A percentile compares a stretch with the other conserved stretches of the same genome.
Conservation (phyloP, 2,113 vertebrate species). For the Myiopsitta monachus region DNA sequence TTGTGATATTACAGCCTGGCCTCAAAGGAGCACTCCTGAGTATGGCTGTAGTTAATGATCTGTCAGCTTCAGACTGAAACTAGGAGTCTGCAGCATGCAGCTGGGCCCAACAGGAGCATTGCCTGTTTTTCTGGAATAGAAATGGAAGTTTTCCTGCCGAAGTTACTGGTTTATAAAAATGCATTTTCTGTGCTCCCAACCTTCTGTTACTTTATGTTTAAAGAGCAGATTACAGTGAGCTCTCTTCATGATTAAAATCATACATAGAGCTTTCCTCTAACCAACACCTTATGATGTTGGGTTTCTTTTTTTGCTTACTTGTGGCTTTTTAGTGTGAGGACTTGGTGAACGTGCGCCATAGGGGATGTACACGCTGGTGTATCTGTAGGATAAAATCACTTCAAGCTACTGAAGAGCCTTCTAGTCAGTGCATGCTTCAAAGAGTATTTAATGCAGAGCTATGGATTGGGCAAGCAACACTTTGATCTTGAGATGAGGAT, state of each 20-base stretch:
- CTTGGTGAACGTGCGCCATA: fast-evolving
- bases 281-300: background rate
- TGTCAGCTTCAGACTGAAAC: background rate
- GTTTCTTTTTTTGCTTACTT: background rate
- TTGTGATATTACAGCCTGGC: background rate
- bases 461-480: background rate
- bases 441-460: background rate
- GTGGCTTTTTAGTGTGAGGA: background rate
- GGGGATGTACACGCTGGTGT: background rate
- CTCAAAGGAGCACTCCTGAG: background rate
- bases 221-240: background rate
- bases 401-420: background rate
- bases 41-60: background rate
- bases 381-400: background rate
- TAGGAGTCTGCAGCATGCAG: background rate
- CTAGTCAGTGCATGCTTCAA: background rate
- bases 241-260: background rate
- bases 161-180: background rate
- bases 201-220: background rate
- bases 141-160: background rate
- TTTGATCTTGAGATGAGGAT: background rate
- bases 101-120: background rate
- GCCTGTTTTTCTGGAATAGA: background rate
- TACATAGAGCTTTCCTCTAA: background rate
- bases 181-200: background rate